Base-by-base conservation (phyloP, 2,888 invertebrate species). In the Sacculina carcini region DNA sequence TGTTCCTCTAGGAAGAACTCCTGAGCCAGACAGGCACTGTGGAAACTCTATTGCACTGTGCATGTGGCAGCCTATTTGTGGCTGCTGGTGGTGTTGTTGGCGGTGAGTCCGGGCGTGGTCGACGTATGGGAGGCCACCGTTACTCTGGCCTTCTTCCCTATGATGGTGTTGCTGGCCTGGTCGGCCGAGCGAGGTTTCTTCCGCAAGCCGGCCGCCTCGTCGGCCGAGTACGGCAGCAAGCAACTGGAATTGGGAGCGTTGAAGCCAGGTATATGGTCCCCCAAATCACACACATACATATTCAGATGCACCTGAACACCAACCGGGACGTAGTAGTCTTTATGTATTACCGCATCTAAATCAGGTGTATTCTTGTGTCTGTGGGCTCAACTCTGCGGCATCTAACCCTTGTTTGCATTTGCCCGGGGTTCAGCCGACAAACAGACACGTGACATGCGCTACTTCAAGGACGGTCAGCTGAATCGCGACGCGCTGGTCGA, bases 61-160 rank as follows among this genome's bases (percentile, higher is more conserved):
- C 65, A 59, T 26, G 59, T 73, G 21, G 69, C 73, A 55, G 73
- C 74, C 9, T 74, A 74, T 62, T 58, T 73, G 40, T 74, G 74
- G 74, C 63, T 74, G 29, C 62, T 71, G 44, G 59, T 74, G 28
- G 67, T 72, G 53, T 62, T 65, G 10, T 61, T 54, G 50, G 54
- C 48, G 16, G 62, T 65, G 34, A 62, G 69, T 0, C 67, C 68
- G 2, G 56, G 64, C 32, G 60, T 59, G 5, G 65, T 73, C 29
- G 71, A 72, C 47, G 56, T 71, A 10, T 74, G 73, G 73, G 74
- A 74, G 59, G 73, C 73, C 1, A 59, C 69, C 5, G 58, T 73
- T 44, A 74, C 74, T 1, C 64, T 74, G 51, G 58, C 71, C 26
- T 65, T 73, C 57, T 73, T 74, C 61, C 70, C 72, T 1, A 55